Conservation (phyloP, 2,888 invertebrate genomes). For the Mesoligia furuncula region DNA sequence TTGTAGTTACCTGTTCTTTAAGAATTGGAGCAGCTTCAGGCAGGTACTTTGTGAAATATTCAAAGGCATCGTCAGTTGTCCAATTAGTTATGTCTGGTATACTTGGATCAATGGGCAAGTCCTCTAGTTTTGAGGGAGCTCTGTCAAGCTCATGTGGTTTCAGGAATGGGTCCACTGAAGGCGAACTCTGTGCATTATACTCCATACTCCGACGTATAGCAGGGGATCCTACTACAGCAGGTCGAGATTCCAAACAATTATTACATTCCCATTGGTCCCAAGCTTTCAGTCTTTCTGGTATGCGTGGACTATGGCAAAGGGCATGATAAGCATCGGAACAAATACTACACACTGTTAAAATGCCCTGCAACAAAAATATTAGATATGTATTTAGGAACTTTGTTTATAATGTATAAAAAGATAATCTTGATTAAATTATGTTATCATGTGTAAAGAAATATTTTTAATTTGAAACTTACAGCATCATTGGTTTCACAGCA, state of each 20-base stretch:
- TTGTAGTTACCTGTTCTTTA: conserved; percentile 92
- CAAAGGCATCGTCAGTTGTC: conserved; percentile 95
- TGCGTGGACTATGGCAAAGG: conserved; percentile 94
- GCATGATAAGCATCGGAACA: conserved; percentile 97
- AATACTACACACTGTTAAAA: conserved; percentile 94
- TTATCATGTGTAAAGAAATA: not conserved
- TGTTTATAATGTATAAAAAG: not conserved
- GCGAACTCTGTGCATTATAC: conserved; percentile 74
- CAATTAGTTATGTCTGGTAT: conserved; percentile 95
- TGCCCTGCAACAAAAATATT: conserved; percentile 88
- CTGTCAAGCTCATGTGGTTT: conserved; percentile 87
- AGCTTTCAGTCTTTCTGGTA: conserved; percentile 90
- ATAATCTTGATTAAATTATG: not conserved
- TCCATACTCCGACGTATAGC: conserved; percentile 80
- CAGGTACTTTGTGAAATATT: conserved; percentile 94
- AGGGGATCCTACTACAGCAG: conserved; percentile 81
- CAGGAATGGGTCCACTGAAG: conserved; percentile 82
- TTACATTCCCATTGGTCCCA: conserved; percentile 93
- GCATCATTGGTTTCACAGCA: conserved; percentile 95
- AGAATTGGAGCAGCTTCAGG: conserved; percentile 95
- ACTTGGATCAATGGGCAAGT: conserved; percentile 90
- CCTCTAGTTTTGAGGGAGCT: conserved; percentile 83
- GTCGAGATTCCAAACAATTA: conserved; percentile 90
- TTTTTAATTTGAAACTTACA: conserved; percentile 86
- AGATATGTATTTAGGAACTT: not conserved